A percentile compares a stretch with the other conserved stretches of the same genome.
These are phyloP conservation scores for Chelonus insularis DNA, from an alignment of 1,140 invertebrate species.

Conservation along the genomic window DNA sequence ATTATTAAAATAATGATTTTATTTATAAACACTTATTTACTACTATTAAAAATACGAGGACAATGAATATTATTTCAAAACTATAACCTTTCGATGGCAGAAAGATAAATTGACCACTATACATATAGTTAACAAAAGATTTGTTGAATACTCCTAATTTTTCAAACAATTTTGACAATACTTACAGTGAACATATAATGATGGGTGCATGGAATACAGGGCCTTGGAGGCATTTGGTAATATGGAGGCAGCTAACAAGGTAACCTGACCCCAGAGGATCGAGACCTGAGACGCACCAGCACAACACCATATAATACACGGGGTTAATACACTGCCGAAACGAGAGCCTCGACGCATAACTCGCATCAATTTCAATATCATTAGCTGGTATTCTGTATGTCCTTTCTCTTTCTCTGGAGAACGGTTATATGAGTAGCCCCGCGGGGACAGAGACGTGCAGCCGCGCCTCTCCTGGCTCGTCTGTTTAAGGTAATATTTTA, in stretches of 20 bases:
- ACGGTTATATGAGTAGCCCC: slow-evolving; percentile 10
- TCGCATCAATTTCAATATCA: slow-evolving; percentile 39
- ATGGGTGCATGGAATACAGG: not conserved
- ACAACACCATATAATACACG: slow-evolving; percentile 11
- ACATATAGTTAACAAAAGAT: too few relatives aligned
- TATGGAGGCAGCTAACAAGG: slow-evolving; percentile 34
- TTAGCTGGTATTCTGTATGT: slow-evolving; percentile 30
- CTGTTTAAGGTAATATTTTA: slow-evolving; percentile 28
- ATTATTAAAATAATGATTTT: too few relatives aligned
- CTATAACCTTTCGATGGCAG: too few relatives aligned
- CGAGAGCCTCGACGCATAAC: slow-evolving; percentile 33
- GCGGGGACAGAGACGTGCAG: slow-evolving; percentile 27
- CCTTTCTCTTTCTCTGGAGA: not conserved
- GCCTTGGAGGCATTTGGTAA: slow-evolving; percentile 25
- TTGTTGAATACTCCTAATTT: too few relatives aligned
- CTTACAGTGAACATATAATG: slow-evolving; percentile 1
- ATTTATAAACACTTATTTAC: too few relatives aligned
- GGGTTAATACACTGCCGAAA: slow-evolving; percentile 31
- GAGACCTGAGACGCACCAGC: slow-evolving; percentile 9
- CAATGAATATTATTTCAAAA: too few relatives aligned
- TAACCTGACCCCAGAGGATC: slow-evolving; percentile 31
- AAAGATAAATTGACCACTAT: too few relatives aligned
- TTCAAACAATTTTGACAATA: too few relatives aligned
- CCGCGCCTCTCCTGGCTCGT: slow-evolving; percentile 13
- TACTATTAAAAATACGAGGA: too few relatives aligned